Evolutionary conservation across 2,113 vertebrate species (phyloP), one percentile per base, ranked within the genome.

Genomic region (Romanogobio albipinnatus): DNA sequence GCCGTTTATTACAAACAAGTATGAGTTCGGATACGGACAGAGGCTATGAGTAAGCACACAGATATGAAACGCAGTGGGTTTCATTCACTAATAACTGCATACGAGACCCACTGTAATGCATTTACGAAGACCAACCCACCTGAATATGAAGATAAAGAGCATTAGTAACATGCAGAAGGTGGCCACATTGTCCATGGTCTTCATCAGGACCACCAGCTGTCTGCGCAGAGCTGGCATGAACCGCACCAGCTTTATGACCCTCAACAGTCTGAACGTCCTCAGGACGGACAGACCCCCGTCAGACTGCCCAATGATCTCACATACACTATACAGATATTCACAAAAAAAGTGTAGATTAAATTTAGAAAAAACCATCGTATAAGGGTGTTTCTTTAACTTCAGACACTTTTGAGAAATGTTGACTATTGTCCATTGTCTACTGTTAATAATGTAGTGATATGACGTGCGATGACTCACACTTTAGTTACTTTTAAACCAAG

Each of bases 81-180:
- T 70, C 33, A 39, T 70, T 70, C 66, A 39, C 4, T 36, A 39
- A 13, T 22, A 43, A 71, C 36, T 68, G 64, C 15, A 2, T 9
- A 68, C 4, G 15, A 36, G 64, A 66, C 26, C 29, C 14, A 66
- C 64, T 36, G 36, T 36, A 70, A 11, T 75, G 71, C 24, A 75
- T 47, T 73, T 1, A 45, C 11, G 10, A 24, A 24, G 17, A 62
- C 11, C 4, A 36, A 6, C 62, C 74, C 89, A 99, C 97, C 97
- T 99, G 95, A 99, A 99, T 89, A 99, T 99, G 93, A 99, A 99
- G 93, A 99, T 99, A 94, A 99, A 99, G 62, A 99, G 97, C 98
- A 99, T 99, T 76, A 99, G 97, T 3, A 99, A 96, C 98, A 99
- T 99, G 89, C 98, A 99, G 95, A 99, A 99, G 75, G 98, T 99